Conservation (phyloP, 2,888 invertebrate genomes). For the Morinoia aosen region DNA sequence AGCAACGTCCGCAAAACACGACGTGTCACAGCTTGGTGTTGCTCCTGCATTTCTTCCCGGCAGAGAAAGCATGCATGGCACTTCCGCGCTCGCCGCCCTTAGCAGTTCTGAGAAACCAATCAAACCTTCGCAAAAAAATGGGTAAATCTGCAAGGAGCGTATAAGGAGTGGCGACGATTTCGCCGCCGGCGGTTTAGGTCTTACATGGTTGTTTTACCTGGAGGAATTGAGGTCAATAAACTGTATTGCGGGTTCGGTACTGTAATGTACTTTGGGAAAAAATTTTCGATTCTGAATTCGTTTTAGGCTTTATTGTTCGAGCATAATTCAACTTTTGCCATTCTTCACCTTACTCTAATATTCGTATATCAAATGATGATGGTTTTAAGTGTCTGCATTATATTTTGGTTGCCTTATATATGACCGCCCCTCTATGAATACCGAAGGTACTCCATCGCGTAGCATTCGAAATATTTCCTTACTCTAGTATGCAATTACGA, state of each 20-base stretch:
- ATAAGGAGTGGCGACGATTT: not conserved
- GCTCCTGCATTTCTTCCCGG: not conserved
- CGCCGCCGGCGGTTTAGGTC: not conserved
- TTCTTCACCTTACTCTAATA: too few relatives aligned
- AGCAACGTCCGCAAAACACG: not conserved
- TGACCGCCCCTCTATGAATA: too few relatives aligned
- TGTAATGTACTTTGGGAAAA: not conserved
- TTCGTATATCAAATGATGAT: too few relatives aligned
- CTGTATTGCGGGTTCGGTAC: not conserved
- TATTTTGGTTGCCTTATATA: too few relatives aligned
- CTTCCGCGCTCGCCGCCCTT: not conserved
- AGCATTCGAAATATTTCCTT: not conserved
- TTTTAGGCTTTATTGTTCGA: not conserved
- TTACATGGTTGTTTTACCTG: not conserved
- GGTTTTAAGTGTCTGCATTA: too few relatives aligned
- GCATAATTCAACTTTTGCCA: too few relatives aligned
- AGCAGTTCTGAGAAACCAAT: not conserved
- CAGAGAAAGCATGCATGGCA: conserved; percentile 48
- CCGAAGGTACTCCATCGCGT: not conserved
- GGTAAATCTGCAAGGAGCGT: not conserved
- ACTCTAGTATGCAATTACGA: not conserved
- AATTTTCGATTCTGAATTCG: not conserved
- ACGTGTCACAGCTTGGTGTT: not conserved
- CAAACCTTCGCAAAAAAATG: not conserved
- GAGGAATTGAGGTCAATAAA: conserved; percentile 3